These are phyloP conservation scores for Nesoenas mayeri DNA, from an alignment of 2,113 vertebrate species.

Conservation along the genomic window DNA sequence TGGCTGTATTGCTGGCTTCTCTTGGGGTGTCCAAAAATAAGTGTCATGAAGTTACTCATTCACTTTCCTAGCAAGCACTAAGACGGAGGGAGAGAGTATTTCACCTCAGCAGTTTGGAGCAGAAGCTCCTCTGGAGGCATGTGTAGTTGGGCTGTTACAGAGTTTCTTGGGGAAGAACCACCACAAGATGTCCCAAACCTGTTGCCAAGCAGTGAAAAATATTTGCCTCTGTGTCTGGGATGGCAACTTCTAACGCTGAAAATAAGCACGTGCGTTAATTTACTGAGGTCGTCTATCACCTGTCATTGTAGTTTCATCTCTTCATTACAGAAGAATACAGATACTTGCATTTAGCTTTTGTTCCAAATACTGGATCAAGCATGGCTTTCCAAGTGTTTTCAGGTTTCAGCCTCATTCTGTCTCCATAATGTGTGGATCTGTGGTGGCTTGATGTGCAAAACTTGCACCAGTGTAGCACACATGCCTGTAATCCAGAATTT, in stretches of 20 bases:
- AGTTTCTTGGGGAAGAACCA: not conserved
- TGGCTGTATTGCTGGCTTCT: not conserved
- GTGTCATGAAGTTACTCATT: not conserved
- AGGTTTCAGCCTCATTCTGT: not conserved
- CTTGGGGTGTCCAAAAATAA: not conserved
- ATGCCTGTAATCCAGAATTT: not conserved
- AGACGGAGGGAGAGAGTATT: not conserved
- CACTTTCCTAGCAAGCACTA: not conserved
- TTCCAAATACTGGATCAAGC: not conserved
- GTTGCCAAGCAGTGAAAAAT: not conserved
- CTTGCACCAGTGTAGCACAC: accelerated
- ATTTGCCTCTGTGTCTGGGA: not conserved
- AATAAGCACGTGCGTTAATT: not conserved
- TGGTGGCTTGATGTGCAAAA: not conserved
- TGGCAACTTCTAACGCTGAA: not conserved
- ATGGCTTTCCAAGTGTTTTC: not conserved
- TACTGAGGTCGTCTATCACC: not conserved
- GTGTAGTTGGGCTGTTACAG: not conserved
- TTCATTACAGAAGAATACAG: not conserved
- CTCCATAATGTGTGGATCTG: not conserved
- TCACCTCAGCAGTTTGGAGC: not conserved
- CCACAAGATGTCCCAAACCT: not conserved
- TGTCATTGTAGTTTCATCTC: not conserved
- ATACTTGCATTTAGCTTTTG: not conserved
- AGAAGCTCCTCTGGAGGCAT: not conserved